phyloP scores from a whole-genome alignment of 2,797 vertebrate species.

The Cyclura pinguis region DNA sequence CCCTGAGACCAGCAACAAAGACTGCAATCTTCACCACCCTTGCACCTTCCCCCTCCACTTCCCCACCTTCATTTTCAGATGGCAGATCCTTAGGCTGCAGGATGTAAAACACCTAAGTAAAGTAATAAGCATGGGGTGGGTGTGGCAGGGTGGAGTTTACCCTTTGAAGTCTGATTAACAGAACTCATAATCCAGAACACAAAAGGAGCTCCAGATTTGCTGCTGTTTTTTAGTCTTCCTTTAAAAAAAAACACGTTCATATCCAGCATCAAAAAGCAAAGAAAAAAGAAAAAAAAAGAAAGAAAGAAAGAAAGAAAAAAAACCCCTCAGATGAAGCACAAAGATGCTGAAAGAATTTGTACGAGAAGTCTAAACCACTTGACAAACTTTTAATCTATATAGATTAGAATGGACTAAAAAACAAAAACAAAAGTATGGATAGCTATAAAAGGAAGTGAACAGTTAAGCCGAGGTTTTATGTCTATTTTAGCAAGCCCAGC shows the following conservation, averaged over 20 bases:
- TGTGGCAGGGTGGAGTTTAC: not conserved
- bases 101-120: not conserved
- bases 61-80: too few relatives aligned
- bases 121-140: too few relatives aligned
- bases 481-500: constrained; percentile 23
- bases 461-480: not conserved
- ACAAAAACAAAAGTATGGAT: not conserved
- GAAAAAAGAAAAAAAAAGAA: too few relatives aligned
- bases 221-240: not conserved
- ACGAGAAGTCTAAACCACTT: not conserved
- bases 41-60: too few relatives aligned
- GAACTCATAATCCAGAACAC: not conserved
- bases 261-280: too few relatives aligned
- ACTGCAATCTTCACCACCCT: not conserved
- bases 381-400: constrained; percentile 20
- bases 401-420: constrained; percentile 1
- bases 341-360: not conserved
- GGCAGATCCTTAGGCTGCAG: too few relatives aligned
- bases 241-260: too few relatives aligned
- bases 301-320: too few relatives aligned
- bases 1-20: not conserved
- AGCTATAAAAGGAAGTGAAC: not conserved
- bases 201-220: not conserved
- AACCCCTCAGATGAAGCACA: not conserved
- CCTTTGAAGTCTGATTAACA: not conserved